These are phyloP conservation scores for Datnioides undecimradiatus DNA, from an alignment of 2,113 vertebrate species.

Conservation along the genomic window DNA sequence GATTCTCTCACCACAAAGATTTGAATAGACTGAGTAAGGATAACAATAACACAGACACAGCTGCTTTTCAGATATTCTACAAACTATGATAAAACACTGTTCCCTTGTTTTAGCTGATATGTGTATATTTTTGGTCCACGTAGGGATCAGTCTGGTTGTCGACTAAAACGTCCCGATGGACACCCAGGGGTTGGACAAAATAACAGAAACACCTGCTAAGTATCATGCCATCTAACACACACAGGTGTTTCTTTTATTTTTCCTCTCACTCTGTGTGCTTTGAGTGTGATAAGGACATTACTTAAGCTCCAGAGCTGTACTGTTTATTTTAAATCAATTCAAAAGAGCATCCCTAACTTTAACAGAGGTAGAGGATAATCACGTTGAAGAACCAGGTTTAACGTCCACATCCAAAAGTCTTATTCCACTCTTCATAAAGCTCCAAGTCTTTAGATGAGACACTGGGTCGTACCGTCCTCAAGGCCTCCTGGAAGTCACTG, in stretches of 20 bases:
- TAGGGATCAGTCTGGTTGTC: background rate
- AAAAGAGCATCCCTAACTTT: background rate
- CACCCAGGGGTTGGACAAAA: background rate
- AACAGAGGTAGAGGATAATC: background rate
- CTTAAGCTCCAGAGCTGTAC: background rate
- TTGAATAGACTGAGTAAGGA: background rate
- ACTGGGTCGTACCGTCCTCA: conserved; percentile 90
- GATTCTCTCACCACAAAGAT: background rate
- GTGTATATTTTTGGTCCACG: background rate
- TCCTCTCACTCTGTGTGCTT: background rate
- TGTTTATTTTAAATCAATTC: background rate
- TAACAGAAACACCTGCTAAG: background rate
- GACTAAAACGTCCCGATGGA: background rate
- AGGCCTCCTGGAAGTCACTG: conserved; percentile 90
- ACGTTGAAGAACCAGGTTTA: conserved; percentile 60
- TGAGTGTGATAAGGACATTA: background rate
- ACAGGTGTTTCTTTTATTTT: no score
- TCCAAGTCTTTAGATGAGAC: conserved; percentile 92
- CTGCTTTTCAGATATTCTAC: background rate
- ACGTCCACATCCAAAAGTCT: conserved; percentile 93
- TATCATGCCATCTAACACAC: background rate
- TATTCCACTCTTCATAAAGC: conserved; percentile 94
- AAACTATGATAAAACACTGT: background rate
- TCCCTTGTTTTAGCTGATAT: background rate
- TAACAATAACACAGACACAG: background rate